Evolutionary conservation across 1,140 invertebrate species (phyloP).

Genomic region (Thereuonema tuberculata): DNA sequence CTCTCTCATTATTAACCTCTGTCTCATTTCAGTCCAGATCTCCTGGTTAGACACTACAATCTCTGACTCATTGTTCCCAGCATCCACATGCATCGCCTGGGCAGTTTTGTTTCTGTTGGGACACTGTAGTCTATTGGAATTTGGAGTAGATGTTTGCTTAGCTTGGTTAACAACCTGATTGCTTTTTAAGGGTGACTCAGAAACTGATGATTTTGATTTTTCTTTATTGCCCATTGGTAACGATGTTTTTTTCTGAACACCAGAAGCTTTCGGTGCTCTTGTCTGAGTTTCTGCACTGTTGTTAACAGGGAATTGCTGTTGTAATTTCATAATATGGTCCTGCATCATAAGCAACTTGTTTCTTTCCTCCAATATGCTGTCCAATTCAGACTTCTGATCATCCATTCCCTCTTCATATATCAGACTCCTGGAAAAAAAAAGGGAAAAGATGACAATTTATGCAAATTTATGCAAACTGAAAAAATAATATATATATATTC

Average conservation of each 20-base stretch:
- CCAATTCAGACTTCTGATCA: background rate
- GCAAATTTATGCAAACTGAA: too few species aligned
- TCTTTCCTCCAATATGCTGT: background rate
- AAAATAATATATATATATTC: too few species aligned
- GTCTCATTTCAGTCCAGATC: conserved; percentile 31
- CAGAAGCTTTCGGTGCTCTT: background rate
- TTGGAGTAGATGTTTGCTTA: too few species aligned
- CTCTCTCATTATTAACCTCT: conserved; percentile 29
- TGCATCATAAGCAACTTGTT: background rate
- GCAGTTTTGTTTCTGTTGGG: too few species aligned
- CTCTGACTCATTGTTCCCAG: background rate
- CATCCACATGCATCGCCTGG: background rate
- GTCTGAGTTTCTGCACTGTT: background rate
- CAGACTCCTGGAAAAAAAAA: too few species aligned
- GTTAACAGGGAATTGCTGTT: background rate
- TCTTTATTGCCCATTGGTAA: too few species aligned
- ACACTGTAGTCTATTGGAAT: too few species aligned
- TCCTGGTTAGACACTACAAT: conserved; percentile 27
- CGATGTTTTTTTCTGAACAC: background rate
- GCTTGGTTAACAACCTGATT: too few species aligned
- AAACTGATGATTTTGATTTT: background rate
- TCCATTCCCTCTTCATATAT: background rate
- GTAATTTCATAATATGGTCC: background rate
- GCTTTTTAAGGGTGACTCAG: background rate
- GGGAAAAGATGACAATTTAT: too few species aligned